Evolutionary conservation across 2,888 invertebrate genomes (phyloP), one percentile per base, ranked within the genome.

Genomic region (Caenorhabditis zanzibari): DNA sequence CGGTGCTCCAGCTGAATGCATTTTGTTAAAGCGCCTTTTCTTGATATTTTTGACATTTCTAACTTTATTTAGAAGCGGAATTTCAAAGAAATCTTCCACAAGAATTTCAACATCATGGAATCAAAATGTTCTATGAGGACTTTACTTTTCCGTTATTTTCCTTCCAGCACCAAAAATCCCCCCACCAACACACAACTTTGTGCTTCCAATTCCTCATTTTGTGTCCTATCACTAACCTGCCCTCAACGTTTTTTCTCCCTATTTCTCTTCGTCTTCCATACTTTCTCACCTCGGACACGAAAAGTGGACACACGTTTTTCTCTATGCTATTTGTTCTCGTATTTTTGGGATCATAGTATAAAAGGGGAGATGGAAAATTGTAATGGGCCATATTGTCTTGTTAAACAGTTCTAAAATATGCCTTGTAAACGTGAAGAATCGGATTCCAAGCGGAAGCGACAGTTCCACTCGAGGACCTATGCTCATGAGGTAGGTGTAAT

Each of bases 381-480:
- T 19, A 19, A 38, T 2, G 12, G n/a, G n/a, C n/a, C n/a, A n/a
- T n/a, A n/a, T n/a, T n/a, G n/a, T n/a, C n/a, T n/a, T n/a, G n/a
- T n/a, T n/a, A n/a, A n/a, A n/a, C n/a, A 38, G 12, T 6, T 38
- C n/a, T 41, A 0, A 44, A 44, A 26, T 28, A 63, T 63, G 63
- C 7, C 44, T 24, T 38, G 38, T 12, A 6, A 12, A 38, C 5
- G 12, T 12, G 10, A 38, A 38, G 26, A 1, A 22, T 12, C 10
- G 1, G 54, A 12, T 16, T 6, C 2, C 26, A 26, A 35, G 3
- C 32, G 66, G 28, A 66, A 49, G 12, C 28, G 66, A 19, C 47
- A 35, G 49, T 66, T 66, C 14, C 49, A 66, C 32, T 66, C 66
- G 14, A 49, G 66, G 35, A 66, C 49, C 22, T n/a, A 49, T 66